A percentile compares a stretch with the other conserved stretches of the same genome.
These are phyloP conservation scores for Excalfactoria chinensis DNA, from an alignment of 2,113 vertebrate species.

Conservation along the genomic window DNA sequence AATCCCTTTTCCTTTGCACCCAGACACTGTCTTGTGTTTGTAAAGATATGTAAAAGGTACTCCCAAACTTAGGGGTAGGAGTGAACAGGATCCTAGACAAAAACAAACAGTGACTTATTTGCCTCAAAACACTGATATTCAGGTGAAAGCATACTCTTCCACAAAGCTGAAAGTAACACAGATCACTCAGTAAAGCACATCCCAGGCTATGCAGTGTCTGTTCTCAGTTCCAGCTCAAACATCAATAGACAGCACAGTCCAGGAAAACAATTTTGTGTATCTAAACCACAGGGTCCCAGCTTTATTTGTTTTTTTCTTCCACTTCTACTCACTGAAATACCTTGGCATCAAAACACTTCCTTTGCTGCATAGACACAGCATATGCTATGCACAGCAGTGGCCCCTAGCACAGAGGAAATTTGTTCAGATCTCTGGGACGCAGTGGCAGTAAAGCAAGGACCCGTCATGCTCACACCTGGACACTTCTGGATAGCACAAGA, in stretches of 20 bases:
- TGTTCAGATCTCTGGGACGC: background rate
- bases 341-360: background rate
- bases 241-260: background rate
- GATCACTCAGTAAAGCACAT: background rate
- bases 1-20: background rate
- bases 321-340: background rate
- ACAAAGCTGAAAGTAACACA: background rate
- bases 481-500: background rate
- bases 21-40: background rate
- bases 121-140: background rate
- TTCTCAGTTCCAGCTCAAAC: background rate
- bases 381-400: fast-evolving
- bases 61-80: background rate
- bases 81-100: background rate
- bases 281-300: background rate
- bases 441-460: background rate
- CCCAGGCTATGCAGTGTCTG: fast-evolving
- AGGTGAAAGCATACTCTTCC: background rate
- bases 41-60: background rate
- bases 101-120: background rate
- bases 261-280: background rate
- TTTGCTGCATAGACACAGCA: background rate
- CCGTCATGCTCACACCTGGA: fast-evolving
- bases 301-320: background rate
- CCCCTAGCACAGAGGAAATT: fast-evolving